Evolutionary conservation across 1,140 invertebrate genomes (phyloP).

Genomic region (Caerostris darwini): DNA sequence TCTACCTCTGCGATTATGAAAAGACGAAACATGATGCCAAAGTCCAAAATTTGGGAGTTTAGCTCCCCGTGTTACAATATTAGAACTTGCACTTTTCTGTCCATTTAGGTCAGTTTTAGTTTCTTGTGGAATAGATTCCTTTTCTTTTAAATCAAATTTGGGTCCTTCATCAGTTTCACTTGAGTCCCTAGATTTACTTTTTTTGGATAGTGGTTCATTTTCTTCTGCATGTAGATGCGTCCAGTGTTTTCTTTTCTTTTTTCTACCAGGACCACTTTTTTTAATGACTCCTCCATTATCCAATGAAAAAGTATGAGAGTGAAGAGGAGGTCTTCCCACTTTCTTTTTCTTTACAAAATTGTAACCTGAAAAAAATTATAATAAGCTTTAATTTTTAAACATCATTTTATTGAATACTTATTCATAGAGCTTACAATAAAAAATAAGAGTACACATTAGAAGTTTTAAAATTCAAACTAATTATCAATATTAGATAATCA

Average conservation of each 20-base stretch:
- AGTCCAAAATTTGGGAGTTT: conserved; percentile 85
- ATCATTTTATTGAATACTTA: too few relatives aligned
- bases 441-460: too few relatives aligned
- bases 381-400: conserved; percentile 61
- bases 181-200: conserved; percentile 3
- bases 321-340: conserved; percentile 47
- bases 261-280: conserved; percentile 68
- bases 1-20: conserved; percentile 63
- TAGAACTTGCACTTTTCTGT: conserved; percentile 81
- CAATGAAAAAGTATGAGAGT: background rate
- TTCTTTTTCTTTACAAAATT: conserved; percentile 76
- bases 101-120: background rate
- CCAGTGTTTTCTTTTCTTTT: conserved; percentile 71
- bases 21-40: conserved; percentile 75
- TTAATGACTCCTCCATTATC: conserved; percentile 12
- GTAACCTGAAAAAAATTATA: conserved; percentile 59
- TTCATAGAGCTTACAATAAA: too few relatives aligned
- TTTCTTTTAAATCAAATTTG: conserved; percentile 30
- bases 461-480: too few relatives aligned
- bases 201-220: conserved; percentile 9
- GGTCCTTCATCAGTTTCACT: conserved; percentile 39
- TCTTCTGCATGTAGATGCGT: conserved; percentile 8
- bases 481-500: too few relatives aligned
- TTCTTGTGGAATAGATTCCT: background rate
- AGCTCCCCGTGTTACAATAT: conserved; percentile 85